Percentiles rank a stretch among this genome's conserved stretches.
Evolutionary conservation across 2,888 invertebrate genomes (phyloP).

Genomic region (Aphrophora alni): DNA sequence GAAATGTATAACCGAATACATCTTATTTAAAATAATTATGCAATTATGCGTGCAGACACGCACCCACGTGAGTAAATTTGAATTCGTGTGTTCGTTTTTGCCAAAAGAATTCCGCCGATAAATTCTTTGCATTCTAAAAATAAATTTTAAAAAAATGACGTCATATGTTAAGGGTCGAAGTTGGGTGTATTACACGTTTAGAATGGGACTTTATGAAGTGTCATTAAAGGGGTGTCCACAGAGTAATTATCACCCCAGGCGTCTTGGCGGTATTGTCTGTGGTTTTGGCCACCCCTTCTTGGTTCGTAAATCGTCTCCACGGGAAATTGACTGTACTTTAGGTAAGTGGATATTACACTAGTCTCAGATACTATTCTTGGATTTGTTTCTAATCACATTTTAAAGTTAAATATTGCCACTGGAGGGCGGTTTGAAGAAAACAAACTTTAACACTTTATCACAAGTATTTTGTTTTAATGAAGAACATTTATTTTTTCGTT

Average conservation of each 20-base stretch:
- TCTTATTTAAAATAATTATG: not conserved
- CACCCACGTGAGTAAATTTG: not conserved
- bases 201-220: constrained; percentile 37
- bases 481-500: too few species aligned
- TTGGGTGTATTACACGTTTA: constrained; percentile 9
- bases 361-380: not conserved
- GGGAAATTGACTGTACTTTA: constrained; percentile 6
- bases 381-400: not conserved
- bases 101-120: not conserved
- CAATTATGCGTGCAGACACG: not conserved
- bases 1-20: too few species aligned
- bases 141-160: not conserved
- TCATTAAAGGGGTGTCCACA: constrained; percentile 37
- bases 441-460: too few species aligned
- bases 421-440: too few species aligned
- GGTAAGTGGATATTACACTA: not conserved
- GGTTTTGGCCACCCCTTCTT: constrained; percentile 4
- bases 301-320: not conserved
- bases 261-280: constrained; percentile 22
- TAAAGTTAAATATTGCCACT: too few species aligned
- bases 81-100: not conserved
- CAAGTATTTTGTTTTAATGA: too few species aligned
- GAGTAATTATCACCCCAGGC: constrained; percentile 31
- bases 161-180: not conserved
- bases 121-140: not conserved